Base-by-base conservation (phyloP, 2,888 invertebrate genomes). In the Ichneumon xanthorius region DNA sequence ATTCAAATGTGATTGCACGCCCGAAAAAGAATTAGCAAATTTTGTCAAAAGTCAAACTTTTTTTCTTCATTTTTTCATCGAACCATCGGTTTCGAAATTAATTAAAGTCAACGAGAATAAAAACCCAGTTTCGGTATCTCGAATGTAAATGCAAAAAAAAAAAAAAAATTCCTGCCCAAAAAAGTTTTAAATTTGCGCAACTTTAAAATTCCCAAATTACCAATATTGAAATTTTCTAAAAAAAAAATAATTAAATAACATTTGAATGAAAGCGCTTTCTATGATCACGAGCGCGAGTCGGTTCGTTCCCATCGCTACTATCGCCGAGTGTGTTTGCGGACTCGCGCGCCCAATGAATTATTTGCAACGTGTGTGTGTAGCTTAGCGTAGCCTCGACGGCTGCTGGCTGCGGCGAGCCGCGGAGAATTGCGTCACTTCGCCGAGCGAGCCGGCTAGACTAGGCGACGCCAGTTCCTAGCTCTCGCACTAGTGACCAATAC, bases 391-490 rank as follows among this genome's bases (percentile, higher is more conserved):
- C 63, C 78, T 50, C 75, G 65, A 50, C 75, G 75, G 75, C 45
- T 26, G 75, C 65, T 65, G 75, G 58, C 19, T 65, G 33, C 63
- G 16, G 63, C 48, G 61, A 63, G 76, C 55, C 75, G 84, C 61
- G 78, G 89, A 84, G 88, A 88, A 89, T 91, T 90, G 90, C 91
- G 91, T 91, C 90, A 90, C 88, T 86, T 87, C 78, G 87, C 71
- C 86, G 85, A 67, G 86, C 88, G 88, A 87, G 86, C 84, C 84
- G 86, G 88, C 90, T 90, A 92, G 92, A 92, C 92, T 90, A 90
- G 89, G 88, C 91, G 92, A 91, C 92, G 92, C 92, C 92, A 86
- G 87, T 85, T 89, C 83, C 89, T 85, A 87, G 88, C 89, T 71
- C 76, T 75, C 78, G 79, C 78, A 78, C 72, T 72, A 77, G 85